Evolutionary conservation across 2,888 invertebrate species (phyloP).

Genomic region (Eupithecia dodoneata): DNA sequence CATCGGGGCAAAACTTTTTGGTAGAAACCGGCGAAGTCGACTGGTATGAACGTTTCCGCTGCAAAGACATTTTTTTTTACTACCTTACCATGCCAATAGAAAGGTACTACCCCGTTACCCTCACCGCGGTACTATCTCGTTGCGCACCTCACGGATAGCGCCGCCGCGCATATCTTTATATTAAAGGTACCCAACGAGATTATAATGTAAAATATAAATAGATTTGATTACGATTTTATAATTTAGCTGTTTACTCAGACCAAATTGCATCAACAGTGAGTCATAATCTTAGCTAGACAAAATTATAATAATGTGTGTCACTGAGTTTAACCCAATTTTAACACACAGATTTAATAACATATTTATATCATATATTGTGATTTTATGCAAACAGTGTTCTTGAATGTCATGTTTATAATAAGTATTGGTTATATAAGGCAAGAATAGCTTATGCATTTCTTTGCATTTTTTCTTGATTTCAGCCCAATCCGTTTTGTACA

Average conservation of each 20-base stretch:
- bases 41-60: conserved; percentile 76
- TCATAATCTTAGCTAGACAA: background rate
- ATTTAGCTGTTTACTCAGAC: background rate
- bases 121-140: too few relatives aligned
- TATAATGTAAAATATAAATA: background rate
- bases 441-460: too few relatives aligned
- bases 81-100: background rate
- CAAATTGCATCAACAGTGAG: background rate
- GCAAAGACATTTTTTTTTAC: conserved; percentile 33
- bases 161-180: background rate
- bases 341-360: background rate
- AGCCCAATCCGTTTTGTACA: background rate
- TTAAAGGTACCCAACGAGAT: background rate
- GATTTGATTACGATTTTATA: background rate
- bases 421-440: too few relatives aligned
- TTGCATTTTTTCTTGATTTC: background rate
- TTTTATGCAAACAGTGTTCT: too few relatives aligned
- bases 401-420: too few relatives aligned
- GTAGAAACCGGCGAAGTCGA: conserved; percentile 64
- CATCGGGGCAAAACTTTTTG: conserved; percentile 74
- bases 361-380: too few relatives aligned
- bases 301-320: background rate
- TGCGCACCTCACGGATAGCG: background rate
- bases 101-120: background rate
- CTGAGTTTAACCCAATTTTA: background rate